Percentiles rank a stretch among this genome's conserved stretches.
Conservation (phyloP, 2,888 invertebrate species). For the Trypoxylon attenuatum region DNA sequence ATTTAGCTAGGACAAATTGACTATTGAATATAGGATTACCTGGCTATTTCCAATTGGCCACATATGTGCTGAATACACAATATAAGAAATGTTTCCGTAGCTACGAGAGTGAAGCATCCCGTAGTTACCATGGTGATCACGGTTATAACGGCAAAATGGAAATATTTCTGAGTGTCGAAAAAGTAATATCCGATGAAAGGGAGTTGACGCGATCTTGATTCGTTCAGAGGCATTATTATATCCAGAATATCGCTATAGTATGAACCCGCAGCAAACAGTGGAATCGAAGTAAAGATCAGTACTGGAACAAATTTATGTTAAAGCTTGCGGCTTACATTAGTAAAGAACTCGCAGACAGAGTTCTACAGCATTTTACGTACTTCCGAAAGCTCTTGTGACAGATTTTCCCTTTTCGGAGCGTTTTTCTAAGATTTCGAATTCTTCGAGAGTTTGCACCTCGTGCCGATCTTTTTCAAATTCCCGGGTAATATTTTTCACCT, state of each 20-base stretch:
- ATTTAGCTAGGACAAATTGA: too few species aligned
- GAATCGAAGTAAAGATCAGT: neutral
- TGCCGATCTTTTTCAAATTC: too few species aligned
- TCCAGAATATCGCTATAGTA: neutral
- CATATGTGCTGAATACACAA: neutral
- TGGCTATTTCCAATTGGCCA: neutral
- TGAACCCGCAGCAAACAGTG: neutral
- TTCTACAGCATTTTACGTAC: too few species aligned
- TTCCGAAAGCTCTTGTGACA: neutral
- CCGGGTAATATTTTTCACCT: too few species aligned
- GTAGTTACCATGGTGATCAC: neutral
- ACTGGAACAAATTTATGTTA: neutral
- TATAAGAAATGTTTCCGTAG: neutral
- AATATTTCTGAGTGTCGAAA: neutral
- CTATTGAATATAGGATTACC: too few species aligned
- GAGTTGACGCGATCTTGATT: neutral
- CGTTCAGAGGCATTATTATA: neutral
- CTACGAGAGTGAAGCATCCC: neutral
- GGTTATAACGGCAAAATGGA: neutral
- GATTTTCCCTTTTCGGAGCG: neutral
- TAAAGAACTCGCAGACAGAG: too few species aligned
- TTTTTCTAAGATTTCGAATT: neutral
- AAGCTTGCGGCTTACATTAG: too few species aligned
- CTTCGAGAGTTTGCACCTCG: too few species aligned
- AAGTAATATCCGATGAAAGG: neutral